phyloP scores from a whole-genome alignment of 2,888 invertebrate species.

The Eristalis intricaria region DNA sequence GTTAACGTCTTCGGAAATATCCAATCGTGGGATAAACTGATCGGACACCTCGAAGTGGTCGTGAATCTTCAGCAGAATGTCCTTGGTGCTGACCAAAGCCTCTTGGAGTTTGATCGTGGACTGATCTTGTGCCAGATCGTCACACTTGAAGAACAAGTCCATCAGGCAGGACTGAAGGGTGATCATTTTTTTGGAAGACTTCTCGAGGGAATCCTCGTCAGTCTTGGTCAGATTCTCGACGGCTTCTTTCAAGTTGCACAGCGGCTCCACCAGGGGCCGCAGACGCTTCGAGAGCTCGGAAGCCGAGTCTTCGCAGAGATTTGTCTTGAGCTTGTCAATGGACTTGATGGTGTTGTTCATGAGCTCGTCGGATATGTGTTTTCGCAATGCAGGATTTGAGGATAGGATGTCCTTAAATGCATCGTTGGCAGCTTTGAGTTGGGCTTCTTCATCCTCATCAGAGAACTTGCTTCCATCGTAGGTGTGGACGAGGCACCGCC shows the following conservation, averaged over 20 bases:
- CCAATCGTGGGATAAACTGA: constrained; percentile 33
- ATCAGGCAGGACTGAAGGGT: constrained; percentile 77
- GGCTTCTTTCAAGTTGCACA: constrained; percentile 20
- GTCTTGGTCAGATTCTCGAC: constrained; percentile 28
- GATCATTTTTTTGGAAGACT: constrained; percentile 76
- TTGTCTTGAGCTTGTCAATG: constrained; percentile 28
- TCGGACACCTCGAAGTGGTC: constrained; percentile 50
- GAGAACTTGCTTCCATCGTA: constrained; percentile 74
- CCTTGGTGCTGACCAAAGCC: constrained; percentile 19
- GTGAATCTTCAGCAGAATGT: constrained; percentile 47
- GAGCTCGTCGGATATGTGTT: constrained; percentile 47
- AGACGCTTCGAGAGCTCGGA: constrained; percentile 75
- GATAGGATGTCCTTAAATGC: constrained; percentile 49
- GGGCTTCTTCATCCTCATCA: constrained; percentile 60
- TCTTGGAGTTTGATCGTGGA: constrained; percentile 6
- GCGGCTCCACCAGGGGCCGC: constrained; percentile 52
- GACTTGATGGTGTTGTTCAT: constrained; percentile 32
- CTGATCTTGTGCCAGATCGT: constrained; percentile 71
- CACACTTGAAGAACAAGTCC: constrained; percentile 77
- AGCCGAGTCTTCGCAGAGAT: constrained; percentile 74
- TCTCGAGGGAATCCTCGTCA: constrained; percentile 69
- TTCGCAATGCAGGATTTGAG: constrained; percentile 31
- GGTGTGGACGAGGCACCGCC: constrained; percentile 78
- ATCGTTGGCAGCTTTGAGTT: constrained; percentile 73
- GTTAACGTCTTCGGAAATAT: constrained; percentile 51